Conservation (phyloP, 2,113 vertebrate genomes). For the Hydrochoerus hydrochaeris region DNA sequence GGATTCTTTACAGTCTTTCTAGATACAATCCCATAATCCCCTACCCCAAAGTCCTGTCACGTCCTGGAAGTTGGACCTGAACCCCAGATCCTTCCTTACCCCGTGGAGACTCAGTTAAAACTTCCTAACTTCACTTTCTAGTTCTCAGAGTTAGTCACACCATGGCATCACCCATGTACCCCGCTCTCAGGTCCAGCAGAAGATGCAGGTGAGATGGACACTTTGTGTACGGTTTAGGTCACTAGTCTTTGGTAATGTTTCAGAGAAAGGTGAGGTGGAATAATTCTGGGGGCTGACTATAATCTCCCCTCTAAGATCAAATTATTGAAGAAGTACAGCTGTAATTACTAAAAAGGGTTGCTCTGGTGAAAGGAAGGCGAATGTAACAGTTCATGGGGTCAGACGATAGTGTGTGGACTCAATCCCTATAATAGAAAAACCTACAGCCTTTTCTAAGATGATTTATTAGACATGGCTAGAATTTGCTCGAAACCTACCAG, state of each 20-base stretch:
- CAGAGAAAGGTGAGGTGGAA: rapidly evolving
- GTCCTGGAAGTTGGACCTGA: not conserved
- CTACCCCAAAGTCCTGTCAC: not conserved
- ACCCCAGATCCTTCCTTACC: not conserved
- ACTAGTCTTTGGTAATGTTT: not conserved
- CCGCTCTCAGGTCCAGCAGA: not conserved
- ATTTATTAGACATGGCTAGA: conserved; percentile 57
- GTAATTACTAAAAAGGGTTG: not conserved
- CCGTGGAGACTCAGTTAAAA: not conserved
- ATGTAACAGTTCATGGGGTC: not conserved
- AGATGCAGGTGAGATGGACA: not conserved
- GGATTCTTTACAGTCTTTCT: not conserved
- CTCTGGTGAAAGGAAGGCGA: not conserved
- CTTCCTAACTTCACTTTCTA: not conserved
- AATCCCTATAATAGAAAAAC: not conserved
- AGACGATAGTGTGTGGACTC: not conserved
- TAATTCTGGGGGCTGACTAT: not conserved
- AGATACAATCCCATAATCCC: not conserved
- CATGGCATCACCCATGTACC: too few relatives aligned
- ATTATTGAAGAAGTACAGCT: not conserved
- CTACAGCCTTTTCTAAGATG: conserved; percentile 58
- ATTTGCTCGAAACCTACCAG: conserved; percentile 59
- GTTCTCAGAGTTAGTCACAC: not conserved
- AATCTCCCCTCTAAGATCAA: not conserved
- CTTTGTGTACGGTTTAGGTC: not conserved